Evolutionary conservation across 2,888 invertebrate genomes (phyloP).

Genomic region (Parasteatoda lunata): DNA sequence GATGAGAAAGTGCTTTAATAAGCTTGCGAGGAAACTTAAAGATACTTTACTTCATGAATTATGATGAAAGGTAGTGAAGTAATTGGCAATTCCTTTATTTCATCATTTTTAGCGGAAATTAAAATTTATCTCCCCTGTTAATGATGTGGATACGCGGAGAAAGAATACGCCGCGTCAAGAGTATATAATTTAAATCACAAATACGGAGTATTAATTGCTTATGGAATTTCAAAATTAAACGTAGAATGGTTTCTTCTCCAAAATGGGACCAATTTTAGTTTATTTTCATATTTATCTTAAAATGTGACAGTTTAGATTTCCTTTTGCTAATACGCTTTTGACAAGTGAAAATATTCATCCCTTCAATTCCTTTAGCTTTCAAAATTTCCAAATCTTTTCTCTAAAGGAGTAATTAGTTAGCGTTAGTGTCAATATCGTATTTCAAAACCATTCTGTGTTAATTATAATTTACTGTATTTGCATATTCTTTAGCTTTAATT

Average conservation of each 20-base stretch:
- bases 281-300: slow-evolving; percentile 37
- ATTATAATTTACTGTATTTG: background rate
- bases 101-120: slow-evolving; percentile 52
- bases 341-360: background rate
- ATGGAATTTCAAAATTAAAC: slow-evolving; percentile 49
- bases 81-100: slow-evolving; percentile 58
- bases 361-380: slow-evolving; percentile 15
- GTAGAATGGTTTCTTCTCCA: slow-evolving; percentile 21
- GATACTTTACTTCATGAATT: slow-evolving; percentile 49
- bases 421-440: slow-evolving; percentile 21
- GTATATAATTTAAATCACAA: slow-evolving; percentile 42
- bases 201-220: slow-evolving; percentile 35
- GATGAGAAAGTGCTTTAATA: slow-evolving; percentile 55
- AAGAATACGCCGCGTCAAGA: slow-evolving; percentile 39
- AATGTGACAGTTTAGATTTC: background rate
- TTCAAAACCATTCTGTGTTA: slow-evolving; percentile 1
- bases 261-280: slow-evolving; percentile 23
- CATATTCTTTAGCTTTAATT: background rate
- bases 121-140: slow-evolving; percentile 41
- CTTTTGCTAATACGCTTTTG: no score
- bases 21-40: slow-evolving; percentile 52
- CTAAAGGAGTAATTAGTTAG: slow-evolving; percentile 24
- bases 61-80: slow-evolving; percentile 38
- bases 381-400: slow-evolving; percentile 1
- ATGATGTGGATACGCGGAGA: slow-evolving; percentile 17